A percentile compares a stretch with the other conserved stretches of the same genome.
phyloP scores from a whole-genome alignment of 2,888 invertebrate species.

The Aphidoletes aphidimyza region DNA sequence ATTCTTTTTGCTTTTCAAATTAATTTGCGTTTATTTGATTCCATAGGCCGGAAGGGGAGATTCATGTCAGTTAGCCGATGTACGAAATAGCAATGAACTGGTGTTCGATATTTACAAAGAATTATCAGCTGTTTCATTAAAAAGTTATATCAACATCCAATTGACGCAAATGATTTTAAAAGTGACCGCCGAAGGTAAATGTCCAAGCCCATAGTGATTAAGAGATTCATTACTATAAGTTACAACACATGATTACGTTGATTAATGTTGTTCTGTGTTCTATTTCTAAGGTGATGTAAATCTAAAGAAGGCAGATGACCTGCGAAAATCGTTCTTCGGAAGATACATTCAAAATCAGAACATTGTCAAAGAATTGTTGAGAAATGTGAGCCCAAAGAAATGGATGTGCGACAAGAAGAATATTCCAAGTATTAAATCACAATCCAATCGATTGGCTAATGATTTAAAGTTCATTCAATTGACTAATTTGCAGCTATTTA shows the following conservation, averaged over 20 bases:
- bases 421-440: conserved; percentile 1
- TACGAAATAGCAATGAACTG: neutral
- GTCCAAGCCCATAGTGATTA: no score
- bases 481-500: neutral
- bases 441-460: neutral
- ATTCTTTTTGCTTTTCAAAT: neutral
- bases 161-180: conserved; percentile 8
- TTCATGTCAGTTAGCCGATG: neutral
- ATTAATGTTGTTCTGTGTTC: neutral
- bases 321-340: conserved; percentile 3
- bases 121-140: neutral
- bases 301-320: neutral
- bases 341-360: neutral
- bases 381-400: neutral
- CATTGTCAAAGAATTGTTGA: conserved; percentile 10
- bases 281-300: neutral
- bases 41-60: neutral
- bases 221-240: neutral
- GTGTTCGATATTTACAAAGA: conserved; percentile 44
- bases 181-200: conserved; percentile 15
- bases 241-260: neutral
- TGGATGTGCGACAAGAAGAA: conserved; percentile 40
- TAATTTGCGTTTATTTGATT: no score
- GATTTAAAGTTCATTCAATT: no score
- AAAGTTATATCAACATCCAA: conserved; percentile 30